Conservation (phyloP, 2,888 invertebrate genomes). For the Neoaliturus tenellus region DNA sequence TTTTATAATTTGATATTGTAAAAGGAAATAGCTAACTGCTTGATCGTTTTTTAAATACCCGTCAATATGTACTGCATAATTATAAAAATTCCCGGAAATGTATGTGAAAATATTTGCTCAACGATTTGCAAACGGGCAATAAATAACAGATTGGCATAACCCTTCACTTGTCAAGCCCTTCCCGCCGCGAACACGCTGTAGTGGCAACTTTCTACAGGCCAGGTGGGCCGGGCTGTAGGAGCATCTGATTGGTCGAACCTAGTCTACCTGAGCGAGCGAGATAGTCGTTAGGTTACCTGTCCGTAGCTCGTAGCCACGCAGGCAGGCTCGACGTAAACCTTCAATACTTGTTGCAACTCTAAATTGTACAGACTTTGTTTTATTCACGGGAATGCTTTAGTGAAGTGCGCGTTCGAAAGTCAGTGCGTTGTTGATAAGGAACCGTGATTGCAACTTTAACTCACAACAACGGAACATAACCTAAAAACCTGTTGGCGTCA, state of each 20-base stretch:
- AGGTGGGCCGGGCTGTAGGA: constrained; percentile 17
- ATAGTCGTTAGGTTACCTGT: constrained; percentile 24
- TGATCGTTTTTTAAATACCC: too few relatives aligned
- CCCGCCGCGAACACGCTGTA: constrained; percentile 4
- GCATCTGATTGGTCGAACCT: constrained; percentile 21
- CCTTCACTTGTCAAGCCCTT: constrained; percentile 4
- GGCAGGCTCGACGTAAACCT: constrained; percentile 21
- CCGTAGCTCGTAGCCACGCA: constrained; percentile 30
- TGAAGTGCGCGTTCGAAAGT: constrained; percentile 33
- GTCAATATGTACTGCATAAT: too few relatives aligned
- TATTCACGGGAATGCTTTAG: neutral
- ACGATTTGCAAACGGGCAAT: neutral
- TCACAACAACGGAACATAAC: constrained; percentile 38
- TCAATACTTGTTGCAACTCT: neutral
- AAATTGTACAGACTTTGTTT: neutral
- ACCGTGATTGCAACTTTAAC: constrained; percentile 13
- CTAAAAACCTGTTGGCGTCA: neutral
- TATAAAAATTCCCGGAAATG: too few relatives aligned
- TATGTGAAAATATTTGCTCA: too few relatives aligned
- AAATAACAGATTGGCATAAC: neutral
- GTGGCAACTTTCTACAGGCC: constrained; percentile 37
- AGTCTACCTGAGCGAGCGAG: constrained; percentile 45
- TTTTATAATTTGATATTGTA: too few relatives aligned
- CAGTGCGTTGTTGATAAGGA: constrained; percentile 9
- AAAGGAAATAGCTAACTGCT: too few relatives aligned